Conservation (phyloP, 2,888 invertebrate genomes). For the Coenonympha arcania region DNA sequence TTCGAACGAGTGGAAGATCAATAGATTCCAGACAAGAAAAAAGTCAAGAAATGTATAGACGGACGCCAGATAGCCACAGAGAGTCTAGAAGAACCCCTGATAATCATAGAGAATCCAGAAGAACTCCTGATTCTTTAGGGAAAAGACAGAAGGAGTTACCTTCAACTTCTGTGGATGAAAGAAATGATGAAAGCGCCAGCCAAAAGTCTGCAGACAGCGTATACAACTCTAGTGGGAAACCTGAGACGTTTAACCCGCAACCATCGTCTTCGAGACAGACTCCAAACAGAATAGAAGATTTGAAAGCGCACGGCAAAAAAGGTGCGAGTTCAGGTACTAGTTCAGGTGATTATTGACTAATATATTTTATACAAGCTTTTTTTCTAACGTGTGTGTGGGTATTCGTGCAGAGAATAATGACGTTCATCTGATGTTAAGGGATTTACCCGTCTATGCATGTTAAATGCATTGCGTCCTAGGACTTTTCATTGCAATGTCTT, state of each 20-base stretch:
- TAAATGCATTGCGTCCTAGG: too few relatives aligned
- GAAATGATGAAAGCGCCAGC: conserved; percentile 61
- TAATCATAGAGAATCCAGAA: conserved; percentile 41
- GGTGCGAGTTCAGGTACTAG: conserved; percentile 75
- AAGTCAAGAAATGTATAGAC: conserved; percentile 52
- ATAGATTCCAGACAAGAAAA: conserved; percentile 49
- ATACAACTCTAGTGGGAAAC: conserved; percentile 71
- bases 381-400: too few relatives aligned
- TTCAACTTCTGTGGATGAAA: conserved; percentile 44
- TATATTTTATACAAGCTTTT: neutral
- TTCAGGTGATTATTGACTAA: conserved; percentile 54
- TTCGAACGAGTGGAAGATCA: conserved; percentile 63
- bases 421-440: too few relatives aligned
- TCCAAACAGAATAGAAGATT: conserved; percentile 66
- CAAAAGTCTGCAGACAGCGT: conserved; percentile 74
- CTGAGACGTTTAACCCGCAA: conserved; percentile 57
- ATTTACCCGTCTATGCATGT: too few relatives aligned
- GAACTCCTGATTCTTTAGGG: conserved; percentile 55
- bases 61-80: conserved; percentile 55
- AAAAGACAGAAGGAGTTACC: conserved; percentile 55
- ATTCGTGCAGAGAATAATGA: too few relatives aligned
- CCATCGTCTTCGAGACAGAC: conserved; percentile 67
- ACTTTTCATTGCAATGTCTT: too few relatives aligned
- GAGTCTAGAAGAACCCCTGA: conserved; percentile 58
- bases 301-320: conserved; percentile 63